Percentiles rank a stretch among this genome's conserved stretches.
phyloP scores from a whole-genome alignment of 2,113 vertebrate species.

The Globicephala melas region DNA sequence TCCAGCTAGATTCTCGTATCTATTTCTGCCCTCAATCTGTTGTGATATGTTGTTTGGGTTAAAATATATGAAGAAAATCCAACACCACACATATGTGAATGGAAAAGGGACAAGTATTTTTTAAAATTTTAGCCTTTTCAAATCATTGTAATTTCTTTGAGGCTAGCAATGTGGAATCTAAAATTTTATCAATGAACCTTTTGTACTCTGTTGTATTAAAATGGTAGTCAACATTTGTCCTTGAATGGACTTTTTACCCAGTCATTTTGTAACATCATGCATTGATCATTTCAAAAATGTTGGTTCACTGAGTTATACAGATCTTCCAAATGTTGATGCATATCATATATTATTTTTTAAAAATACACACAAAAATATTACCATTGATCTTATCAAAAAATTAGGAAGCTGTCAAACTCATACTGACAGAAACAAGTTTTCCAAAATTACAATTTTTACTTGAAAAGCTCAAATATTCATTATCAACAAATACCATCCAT shows the following conservation, averaged over 20 bases:
- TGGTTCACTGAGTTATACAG: neutral
- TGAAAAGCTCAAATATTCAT: neutral
- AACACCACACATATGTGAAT: neutral
- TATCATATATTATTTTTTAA: neutral
- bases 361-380: neutral
- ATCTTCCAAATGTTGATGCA: neutral
- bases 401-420: neutral
- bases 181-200: neutral
- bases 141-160: neutral
- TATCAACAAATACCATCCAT: neutral
- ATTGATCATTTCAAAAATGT: too few relatives aligned
- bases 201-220: neutral
- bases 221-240: neutral
- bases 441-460: neutral
- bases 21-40: neutral
- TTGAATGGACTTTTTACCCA: neutral
- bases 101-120: neutral
- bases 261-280: neutral
- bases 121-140: neutral
- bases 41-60: neutral
- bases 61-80: neutral
- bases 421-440: neutral
- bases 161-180: neutral
- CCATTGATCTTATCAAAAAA: neutral
- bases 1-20: neutral